Base-by-base conservation (phyloP, 2,113 vertebrate species). In the Perognathus longimembris region DNA sequence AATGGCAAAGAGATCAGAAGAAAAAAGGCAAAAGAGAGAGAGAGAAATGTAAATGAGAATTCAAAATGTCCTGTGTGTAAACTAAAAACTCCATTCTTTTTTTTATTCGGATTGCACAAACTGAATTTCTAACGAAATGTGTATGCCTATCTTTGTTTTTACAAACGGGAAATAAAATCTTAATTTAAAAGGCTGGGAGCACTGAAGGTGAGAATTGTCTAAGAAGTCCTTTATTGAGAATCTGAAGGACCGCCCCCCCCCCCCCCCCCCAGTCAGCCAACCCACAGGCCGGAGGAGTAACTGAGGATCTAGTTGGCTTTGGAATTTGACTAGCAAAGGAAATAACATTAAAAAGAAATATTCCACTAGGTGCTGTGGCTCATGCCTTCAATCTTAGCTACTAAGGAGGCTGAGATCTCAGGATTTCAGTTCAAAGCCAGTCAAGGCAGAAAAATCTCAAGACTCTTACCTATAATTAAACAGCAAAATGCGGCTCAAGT, bases 1-100 rank as follows among this genome's bases (percentile, higher is more conserved):
- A 92, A 88, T 81, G 38, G 50, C 85, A 88, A 22, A n/a, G 24
- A 83, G 87, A 75, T 91, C 26, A 94, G 21, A 93, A 93, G 38
- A 26, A 74, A 80, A 84, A 54, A 54, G 50, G 40, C 66, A 36
- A 42, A 54, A 61, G 87, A 80, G 76, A 20, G 9, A 50, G 34
- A 90, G n/a, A n/a, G n/a, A n/a, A n/a, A n/a, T n/a, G n/a, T 34
- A 90, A 63, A 36, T 50, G 28, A 82, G 66, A 88, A 94, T 61
- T 86, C 34, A 85, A 38, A 28, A 90, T 17, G 11, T 59, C 93
- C n/a, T 75, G 32, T 38, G 4, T 70, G 30, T 59, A 67, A 88
- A 82, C 32, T 71, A 85, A 45, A 88, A 94, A 36, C 69, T 10
- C 22, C 17, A 61, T 32, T 84, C 32, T 54, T 61, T 86, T 86